phyloP scores from a whole-genome alignment of 2,888 invertebrate species.

The Pandemis corylana region DNA sequence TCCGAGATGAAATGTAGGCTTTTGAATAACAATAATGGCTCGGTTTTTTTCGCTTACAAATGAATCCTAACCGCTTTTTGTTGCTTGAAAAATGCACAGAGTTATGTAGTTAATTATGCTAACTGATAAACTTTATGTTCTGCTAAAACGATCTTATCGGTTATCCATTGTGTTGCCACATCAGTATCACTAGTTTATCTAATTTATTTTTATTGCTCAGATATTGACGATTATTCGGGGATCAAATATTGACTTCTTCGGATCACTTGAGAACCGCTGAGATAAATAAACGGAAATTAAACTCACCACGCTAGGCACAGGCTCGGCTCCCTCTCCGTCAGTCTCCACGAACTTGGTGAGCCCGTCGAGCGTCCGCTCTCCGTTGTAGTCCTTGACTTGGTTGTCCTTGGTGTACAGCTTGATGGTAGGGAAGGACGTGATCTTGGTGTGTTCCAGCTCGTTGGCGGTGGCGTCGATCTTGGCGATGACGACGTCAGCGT shows the following conservation, averaged over 20 bases:
- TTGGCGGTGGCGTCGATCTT: conserved; percentile 99
- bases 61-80: neutral
- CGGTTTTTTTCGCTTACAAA: too few relatives aligned
- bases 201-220: neutral
- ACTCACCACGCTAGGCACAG: conserved; percentile 86
- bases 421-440: conserved; percentile 97
- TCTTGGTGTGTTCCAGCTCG: conserved; percentile 98
- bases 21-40: too few relatives aligned
- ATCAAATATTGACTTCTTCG: too few relatives aligned
- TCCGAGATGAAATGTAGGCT: too few relatives aligned
- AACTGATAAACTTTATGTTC: neutral
- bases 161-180: neutral
- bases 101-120: neutral
- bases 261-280: too few relatives aligned
- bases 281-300: neutral
- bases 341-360: conserved; percentile 97
- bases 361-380: conserved; percentile 97
- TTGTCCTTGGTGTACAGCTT: conserved; percentile 97
- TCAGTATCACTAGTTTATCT: neutral
- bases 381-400: conserved; percentile 95
- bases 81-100: neutral
- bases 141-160: neutral
- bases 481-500: conserved; percentile 94
- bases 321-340: conserved; percentile 92
- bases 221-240: too few relatives aligned